phyloP scores from a whole-genome alignment of 1,140 invertebrate genomes.

The Leptoteleia sp. region DNA sequence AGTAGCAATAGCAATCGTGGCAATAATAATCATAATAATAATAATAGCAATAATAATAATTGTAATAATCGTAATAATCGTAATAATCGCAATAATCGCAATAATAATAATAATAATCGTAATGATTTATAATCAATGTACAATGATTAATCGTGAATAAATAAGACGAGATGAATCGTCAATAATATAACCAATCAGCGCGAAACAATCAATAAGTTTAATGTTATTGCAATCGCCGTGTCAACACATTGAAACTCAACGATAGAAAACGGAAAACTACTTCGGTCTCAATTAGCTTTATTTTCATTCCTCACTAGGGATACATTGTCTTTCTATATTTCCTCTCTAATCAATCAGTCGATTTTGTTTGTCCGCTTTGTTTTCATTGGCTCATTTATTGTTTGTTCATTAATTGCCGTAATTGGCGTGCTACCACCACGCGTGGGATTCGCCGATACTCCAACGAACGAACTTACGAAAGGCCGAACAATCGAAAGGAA shows the following conservation, averaged over 20 bases:
- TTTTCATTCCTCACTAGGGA: constrained; percentile 51
- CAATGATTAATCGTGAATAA: constrained; percentile 64
- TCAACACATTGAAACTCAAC: constrained; percentile 79
- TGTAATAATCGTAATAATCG: too few species aligned
- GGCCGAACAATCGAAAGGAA: not conserved
- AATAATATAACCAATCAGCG: constrained; percentile 68
- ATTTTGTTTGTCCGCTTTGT: too few species aligned
- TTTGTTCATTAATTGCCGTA: constrained; percentile 4
- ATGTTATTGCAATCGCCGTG: constrained; percentile 75
- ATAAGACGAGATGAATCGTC: constrained; percentile 47
- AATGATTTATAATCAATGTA: constrained; percentile 50
- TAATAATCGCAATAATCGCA: constrained; percentile 38
- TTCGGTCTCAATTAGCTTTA: constrained; percentile 57
- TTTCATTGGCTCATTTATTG: too few species aligned
- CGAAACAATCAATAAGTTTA: constrained; percentile 72
- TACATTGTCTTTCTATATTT: constrained; percentile 46
- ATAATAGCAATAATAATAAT: constrained; percentile 41
- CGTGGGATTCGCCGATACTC: not conserved
- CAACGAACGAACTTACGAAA: not conserved
- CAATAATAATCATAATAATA: too few species aligned
- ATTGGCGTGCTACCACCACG: not conserved
- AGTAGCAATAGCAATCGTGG: constrained; percentile 31
- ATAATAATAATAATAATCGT: constrained; percentile 42
- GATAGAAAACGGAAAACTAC: constrained; percentile 75
- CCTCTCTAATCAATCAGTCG: constrained; percentile 40